Evolutionary conservation across 2,888 invertebrate genomes (phyloP).

Genomic region (Stictocephala bisonia): DNA sequence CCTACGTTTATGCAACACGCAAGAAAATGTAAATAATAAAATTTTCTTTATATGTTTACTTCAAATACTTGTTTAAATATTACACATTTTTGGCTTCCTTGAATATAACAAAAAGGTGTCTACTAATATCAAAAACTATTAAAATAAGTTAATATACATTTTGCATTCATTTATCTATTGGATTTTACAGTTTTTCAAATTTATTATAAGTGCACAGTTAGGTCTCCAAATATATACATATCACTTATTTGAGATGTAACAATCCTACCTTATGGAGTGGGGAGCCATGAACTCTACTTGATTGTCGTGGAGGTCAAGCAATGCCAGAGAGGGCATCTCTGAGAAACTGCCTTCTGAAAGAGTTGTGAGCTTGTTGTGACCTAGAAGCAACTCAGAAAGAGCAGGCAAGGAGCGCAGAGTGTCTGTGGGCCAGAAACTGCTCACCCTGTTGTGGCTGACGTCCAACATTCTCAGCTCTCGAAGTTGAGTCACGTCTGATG

Average conservation of each 20-base stretch:
- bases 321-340: conserved; percentile 75
- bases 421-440: conserved; percentile 72
- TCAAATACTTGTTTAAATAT: no score
- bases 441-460: conserved; percentile 75
- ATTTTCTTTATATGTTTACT: no score
- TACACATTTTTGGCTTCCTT: no score
- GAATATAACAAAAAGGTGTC: no score
- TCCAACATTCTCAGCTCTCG: conserved; percentile 78
- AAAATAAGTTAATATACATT: no score
- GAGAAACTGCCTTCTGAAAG: conserved; percentile 78
- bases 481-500: conserved; percentile 76
- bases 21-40: no score
- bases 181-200: no score
- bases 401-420: conserved; percentile 76
- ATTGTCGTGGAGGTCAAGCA: conserved; percentile 84
- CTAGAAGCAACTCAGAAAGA: conserved; percentile 77
- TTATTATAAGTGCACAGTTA: no score
- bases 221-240: no score
- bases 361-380: conserved; percentile 79
- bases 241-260: not conserved
- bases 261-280: conserved; percentile 70
- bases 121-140: no score
- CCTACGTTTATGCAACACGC: no score
- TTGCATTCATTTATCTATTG: no score
- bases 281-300: conserved; percentile 80